Evolutionary conservation across 1,140 invertebrate genomes (phyloP).

Genomic region (Lepidurus apus): DNA sequence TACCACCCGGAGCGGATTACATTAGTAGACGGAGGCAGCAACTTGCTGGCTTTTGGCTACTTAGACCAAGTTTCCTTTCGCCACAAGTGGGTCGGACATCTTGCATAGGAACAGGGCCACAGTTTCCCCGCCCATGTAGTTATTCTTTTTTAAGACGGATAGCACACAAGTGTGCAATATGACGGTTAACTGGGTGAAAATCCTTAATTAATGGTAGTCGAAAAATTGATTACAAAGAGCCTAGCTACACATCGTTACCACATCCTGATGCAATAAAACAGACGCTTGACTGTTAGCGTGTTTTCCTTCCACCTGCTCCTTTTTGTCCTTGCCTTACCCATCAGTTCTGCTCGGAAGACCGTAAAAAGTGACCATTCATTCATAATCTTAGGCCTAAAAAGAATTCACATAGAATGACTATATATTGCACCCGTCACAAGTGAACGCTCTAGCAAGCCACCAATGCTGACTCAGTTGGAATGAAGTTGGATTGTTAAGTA

Average conservation of each 20-base stretch:
- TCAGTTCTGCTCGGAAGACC: slow-evolving; percentile 1
- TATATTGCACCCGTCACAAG: neutral
- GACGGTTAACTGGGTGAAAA: slow-evolving; percentile 9
- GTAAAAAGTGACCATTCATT: neutral
- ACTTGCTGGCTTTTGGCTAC: neutral
- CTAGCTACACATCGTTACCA: slow-evolving; percentile 13
- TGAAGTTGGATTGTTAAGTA: too few species aligned
- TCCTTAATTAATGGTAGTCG: neutral
- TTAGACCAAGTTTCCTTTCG: neutral
- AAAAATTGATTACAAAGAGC: neutral
- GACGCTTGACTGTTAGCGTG: neutral
- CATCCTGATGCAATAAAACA: slow-evolving; percentile 19
- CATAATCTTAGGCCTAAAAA: neutral
- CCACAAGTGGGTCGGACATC: neutral
- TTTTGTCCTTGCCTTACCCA: neutral
- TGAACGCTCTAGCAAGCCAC: neutral
- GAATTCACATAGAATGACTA: neutral
- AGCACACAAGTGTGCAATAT: slow-evolving; percentile 13
- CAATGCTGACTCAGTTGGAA: neutral
- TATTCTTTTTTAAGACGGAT: neutral
- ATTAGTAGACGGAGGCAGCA: neutral
- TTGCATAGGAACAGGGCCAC: neutral
- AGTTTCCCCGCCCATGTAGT: neutral
- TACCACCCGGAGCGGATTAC: slow-evolving; percentile 15
- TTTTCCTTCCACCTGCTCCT: neutral